Base-by-base conservation (phyloP, 2,888 invertebrate species). In the Pandemis heparana region DNA sequence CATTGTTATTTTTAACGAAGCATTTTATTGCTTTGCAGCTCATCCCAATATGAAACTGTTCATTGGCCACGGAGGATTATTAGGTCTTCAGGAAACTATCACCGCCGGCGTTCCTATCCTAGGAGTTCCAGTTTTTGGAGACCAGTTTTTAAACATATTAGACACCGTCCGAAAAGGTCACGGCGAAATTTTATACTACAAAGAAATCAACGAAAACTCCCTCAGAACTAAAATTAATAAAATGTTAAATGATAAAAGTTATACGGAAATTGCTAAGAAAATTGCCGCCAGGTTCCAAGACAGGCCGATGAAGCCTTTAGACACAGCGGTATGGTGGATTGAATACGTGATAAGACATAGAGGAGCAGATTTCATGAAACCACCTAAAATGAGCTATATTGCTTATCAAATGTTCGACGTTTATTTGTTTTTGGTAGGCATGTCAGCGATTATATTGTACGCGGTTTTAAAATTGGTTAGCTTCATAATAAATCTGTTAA, bases 351-450 rank as follows among this genome's bases (percentile, higher is more conserved):
- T 81, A n/a, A 75, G 80, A 61, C 77, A 81, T 39, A 79, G 79
- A 75, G 80, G 80, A 53, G 80, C 80, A n/a, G 56, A 63, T 23
- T 79, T 79, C 59, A 77, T 81, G 72, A 80, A 75, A 67, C 76
- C 77, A 9, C 80, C 81, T 1, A 83, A 90, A 68, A 81, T 95
- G 75, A 83, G 85, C 5, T 88, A 91, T 77, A 87, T 91, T 80
- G 89, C 92, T 77, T 88, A 88, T 75, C 75, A 88, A 23, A 79
- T 94, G 46, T 74, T 95, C 4, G 96, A 96, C 81, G 90, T 96
- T 46, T 86, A 71, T 53, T 43, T 95, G 51, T 92, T 84, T 14
- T 92, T 94, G 77, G 79, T 91, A 1, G 12, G 89, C 0, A 12
- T 75, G 8, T 32, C 62, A 6, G 32, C 5, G 75, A 5, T 77